Conservation (phyloP, 2,888 invertebrate genomes). For the Tineola bisselliella region DNA sequence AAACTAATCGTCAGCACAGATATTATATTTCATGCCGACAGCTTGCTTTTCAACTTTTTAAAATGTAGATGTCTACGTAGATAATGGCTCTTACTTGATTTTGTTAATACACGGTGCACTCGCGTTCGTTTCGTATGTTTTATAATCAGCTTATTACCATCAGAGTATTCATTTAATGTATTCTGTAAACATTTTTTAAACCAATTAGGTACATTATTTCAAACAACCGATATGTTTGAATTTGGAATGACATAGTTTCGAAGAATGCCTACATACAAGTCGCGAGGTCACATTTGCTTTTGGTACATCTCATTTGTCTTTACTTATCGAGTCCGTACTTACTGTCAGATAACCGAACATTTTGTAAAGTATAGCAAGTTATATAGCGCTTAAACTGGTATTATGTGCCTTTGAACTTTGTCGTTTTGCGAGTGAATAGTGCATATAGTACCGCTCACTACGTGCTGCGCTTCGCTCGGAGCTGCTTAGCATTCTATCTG, state of each 20-base stretch:
- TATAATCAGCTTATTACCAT: no score
- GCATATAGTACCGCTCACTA: constrained; percentile 29
- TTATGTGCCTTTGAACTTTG: constrained; percentile 3
- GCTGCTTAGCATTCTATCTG: constrained; percentile 61
- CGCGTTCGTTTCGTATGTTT: not conserved
- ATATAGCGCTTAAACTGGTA: not conserved
- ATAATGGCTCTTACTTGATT: not conserved
- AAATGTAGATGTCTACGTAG: constrained; percentile 28
- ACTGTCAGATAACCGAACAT: not conserved
- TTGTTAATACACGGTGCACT: not conserved
- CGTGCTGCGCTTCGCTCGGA: constrained; percentile 17
- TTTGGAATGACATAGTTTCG: not conserved
- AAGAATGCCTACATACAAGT: not conserved
- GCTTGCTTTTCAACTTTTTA: constrained; percentile 40
- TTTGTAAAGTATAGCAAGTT: constrained; percentile 1
- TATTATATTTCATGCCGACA: constrained; percentile 38
- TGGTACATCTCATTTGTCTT: constrained; percentile 5
- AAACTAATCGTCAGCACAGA: constrained; percentile 36
- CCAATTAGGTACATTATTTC: no score
- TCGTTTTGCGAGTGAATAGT: constrained; percentile 1
- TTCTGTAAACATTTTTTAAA: no score
- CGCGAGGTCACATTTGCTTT: constrained; percentile 11
- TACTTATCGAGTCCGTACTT: not conserved
- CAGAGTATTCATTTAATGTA: no score
- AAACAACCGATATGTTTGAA: not conserved